Base-by-base conservation (phyloP, 2,797 vertebrate species). In the Pseudomugil tenellus region DNA sequence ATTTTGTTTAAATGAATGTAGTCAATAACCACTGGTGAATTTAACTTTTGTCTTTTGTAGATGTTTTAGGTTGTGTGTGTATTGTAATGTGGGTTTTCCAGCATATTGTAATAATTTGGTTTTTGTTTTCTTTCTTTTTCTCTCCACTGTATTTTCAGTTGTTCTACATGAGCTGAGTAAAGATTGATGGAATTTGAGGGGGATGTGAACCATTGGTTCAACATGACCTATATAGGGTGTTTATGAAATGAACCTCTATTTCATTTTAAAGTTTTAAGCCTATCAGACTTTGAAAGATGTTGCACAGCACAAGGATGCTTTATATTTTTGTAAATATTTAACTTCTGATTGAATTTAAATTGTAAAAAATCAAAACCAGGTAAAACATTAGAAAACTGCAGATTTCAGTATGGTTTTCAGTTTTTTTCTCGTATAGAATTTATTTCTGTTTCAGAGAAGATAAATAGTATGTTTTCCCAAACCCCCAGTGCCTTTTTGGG, bases 221-320 rank as follows among this genome's bases (percentile, higher is more conserved):
- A 70, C 63, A 65, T 60, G 28, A 32, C 16, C 11, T 72, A 39
- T n/a, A 29, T 32, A 3, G 11, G 54, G 65, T 11, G 6, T 69
- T 8, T n/a, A 32, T 26, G 6, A 84, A 86, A 79, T 76, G 72
- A 54, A 72, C 66, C 19, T 66, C 68, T n/a, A 3, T 64, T 74
- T 62, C 19, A 76, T 65, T 21, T 63, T 16, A 43, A 51, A 28
- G 52, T 10, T 72, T 71, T 37, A 54, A 39, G 66, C 25, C 28
- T 70, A 48, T 16, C 9, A 32, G 21, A 63, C 57, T 61, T 56
- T 55, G 32, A 25, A 31, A 58, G n/a, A 12, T 19, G 19, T 70
- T 29, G 26, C 26, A 48, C 54, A 35, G 16, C 6, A 23, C 4
- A 16, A 17, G 6, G 48, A 63, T 14, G 29, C 31, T 43, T 11